Conservation (phyloP, 2,888 invertebrate genomes). For the Andricus quercusramuli region DNA sequence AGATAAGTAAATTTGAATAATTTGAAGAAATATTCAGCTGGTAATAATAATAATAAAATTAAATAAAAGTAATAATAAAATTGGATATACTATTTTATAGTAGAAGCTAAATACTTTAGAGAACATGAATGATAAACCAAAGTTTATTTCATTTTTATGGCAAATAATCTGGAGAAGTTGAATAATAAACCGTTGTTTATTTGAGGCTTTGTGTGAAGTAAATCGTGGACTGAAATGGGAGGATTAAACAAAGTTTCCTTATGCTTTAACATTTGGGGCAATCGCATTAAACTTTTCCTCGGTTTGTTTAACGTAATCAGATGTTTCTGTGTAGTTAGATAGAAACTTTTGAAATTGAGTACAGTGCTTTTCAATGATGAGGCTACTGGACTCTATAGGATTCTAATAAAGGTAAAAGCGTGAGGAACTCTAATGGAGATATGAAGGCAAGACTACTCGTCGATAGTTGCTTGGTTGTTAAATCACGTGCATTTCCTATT, state of each 20-base stretch:
- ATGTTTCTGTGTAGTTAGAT: neutral
- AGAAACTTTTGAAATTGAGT: slow-evolving; percentile 1
- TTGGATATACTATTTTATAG: no score
- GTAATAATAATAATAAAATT: no score
- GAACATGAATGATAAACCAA: no score
- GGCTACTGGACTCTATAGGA: neutral
- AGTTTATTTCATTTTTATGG: no score
- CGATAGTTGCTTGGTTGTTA: no score
- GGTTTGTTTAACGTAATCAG: slow-evolving; percentile 2
- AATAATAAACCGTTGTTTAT: neutral
- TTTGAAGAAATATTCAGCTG: no score
- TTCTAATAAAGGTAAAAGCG: slow-evolving; percentile 17
- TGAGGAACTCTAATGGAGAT: neutral
- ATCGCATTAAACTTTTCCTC: neutral
- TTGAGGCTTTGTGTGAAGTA: neutral
- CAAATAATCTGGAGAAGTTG: neutral
- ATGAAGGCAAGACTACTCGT: neutral
- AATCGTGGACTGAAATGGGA: neutral
- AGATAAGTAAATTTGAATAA: no score
- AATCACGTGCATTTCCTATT: no score
- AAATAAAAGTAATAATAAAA: no score
- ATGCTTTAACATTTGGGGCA: neutral
- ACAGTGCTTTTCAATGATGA: neutral
- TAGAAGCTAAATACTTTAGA: neutral
- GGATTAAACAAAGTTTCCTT: neutral